Evolutionary conservation across 2,888 invertebrate species (phyloP).

Genomic region (Rhagonycha fulva): DNA sequence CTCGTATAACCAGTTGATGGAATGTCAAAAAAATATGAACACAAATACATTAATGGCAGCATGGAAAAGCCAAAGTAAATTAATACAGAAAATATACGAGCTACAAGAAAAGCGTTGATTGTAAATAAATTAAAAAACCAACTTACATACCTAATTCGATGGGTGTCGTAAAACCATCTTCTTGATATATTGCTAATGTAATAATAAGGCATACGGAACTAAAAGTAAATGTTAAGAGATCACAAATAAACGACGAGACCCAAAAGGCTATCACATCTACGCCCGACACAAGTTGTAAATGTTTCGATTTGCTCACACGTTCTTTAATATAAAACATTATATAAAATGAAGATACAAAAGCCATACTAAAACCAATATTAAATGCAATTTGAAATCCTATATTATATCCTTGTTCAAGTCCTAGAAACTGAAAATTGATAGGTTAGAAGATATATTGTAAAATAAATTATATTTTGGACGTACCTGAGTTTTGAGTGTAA

Average conservation of each 20-base stretch:
- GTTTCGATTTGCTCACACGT: conserved; percentile 67
- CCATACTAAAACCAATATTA: conserved; percentile 74
- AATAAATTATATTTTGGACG: conserved; percentile 40
- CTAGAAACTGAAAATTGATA: conserved; percentile 43
- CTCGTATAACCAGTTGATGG: conserved; percentile 78
- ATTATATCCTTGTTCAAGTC: conserved; percentile 47
- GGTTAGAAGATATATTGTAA: background rate
- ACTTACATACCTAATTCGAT: conserved; percentile 60
- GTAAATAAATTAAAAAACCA: background rate
- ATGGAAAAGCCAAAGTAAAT: conserved; percentile 72
- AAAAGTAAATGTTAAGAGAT: conserved; percentile 66
- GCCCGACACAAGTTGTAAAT: conserved; percentile 75
- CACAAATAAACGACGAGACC: conserved; percentile 70
- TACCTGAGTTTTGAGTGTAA: conserved; percentile 61
- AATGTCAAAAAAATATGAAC: conserved; percentile 70
- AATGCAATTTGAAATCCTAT: conserved; percentile 65
- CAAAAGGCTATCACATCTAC: conserved; percentile 70
- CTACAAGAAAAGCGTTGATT: conserved; percentile 47
- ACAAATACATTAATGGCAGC: conserved; percentile 73
- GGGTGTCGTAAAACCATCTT: conserved; percentile 62
- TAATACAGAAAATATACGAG: conserved; percentile 64
- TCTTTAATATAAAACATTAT: conserved; percentile 69
- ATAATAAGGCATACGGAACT: conserved; percentile 62
- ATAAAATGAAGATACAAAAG: conserved; percentile 69
- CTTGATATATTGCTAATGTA: conserved; percentile 68